Base-by-base conservation (phyloP, 2,113 vertebrate genomes). In the Zapus hudsonius region DNA sequence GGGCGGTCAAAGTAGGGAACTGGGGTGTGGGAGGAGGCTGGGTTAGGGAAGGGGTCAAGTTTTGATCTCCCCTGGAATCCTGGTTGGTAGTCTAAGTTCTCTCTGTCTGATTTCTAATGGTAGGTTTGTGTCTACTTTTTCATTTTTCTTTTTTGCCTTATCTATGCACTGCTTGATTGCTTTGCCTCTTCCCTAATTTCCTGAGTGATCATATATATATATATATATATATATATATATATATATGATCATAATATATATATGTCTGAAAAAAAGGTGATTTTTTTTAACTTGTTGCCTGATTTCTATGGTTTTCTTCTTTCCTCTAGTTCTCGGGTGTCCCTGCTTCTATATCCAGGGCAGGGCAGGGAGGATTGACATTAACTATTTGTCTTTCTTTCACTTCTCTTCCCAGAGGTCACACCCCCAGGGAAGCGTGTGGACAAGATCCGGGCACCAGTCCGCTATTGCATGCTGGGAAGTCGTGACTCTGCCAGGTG, bases 401-500 rank as follows among this genome's bases (percentile, higher is more conserved):
- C 0, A 29, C 2, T 76, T 8, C 64, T 6, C 52, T 52, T 52
- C 52, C 0, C 98, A 99, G 99, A 99, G 55, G 70, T 97, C 0
- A 90, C 96, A 1, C 3, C 97, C 36, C 44, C 84, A 0, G 97
- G 98, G 97, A 97, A 98, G 95, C 93, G 98, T 92, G 92, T 75
- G 2, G 99, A 99, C 97, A 98, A 97, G 85, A 97, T 98, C 90
- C 98, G 98, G n/a, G 97, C 98, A 31, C 99, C 99, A 0, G 98
- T 99, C 74, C 98, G 98, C 86, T 99, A 99, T 94, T 99, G 99
- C 96, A 98, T 97, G 63, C 96, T 99, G 96, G 99, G 99, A 29
- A 99, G 98, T 93, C 98, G 99, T 0, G 99, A 99, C 86, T 98
- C 98, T 0, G 97, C 98, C 97, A 99, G 99, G 99, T 99, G 40